A percentile compares a stretch with the other conserved stretches of the same genome.
Evolutionary conservation across 2,888 invertebrate species (phyloP).

Genomic region (Cheilosia urbana): DNA sequence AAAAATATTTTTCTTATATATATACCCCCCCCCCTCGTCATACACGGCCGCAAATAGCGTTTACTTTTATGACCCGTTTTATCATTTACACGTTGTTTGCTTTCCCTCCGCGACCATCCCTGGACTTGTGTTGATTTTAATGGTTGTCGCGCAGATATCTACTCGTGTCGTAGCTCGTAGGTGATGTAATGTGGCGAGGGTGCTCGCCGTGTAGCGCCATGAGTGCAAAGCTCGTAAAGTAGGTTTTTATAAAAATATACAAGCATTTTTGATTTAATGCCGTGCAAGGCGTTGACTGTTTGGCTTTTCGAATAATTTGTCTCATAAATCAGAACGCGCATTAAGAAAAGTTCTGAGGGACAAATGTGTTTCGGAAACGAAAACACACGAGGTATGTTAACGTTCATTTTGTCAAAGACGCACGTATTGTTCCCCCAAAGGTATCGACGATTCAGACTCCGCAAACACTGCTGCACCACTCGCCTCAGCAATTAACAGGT

Average conservation of each 20-base stretch:
- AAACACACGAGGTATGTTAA: constrained; percentile 6
- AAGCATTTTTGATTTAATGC: constrained; percentile 45
- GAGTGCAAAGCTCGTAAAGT: constrained; percentile 39
- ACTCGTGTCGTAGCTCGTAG: too few species aligned
- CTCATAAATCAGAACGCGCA: constrained; percentile 59
- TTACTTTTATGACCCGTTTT: constrained; percentile 74
- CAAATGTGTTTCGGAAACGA: constrained; percentile 50
- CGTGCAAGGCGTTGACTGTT: constrained; percentile 24
- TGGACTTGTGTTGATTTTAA: constrained; percentile 56
- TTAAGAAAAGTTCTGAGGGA: constrained; percentile 25
- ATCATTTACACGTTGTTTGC: constrained; percentile 66
- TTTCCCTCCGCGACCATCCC: neutral
- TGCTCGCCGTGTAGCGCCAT: neutral
- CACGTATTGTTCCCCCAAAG: constrained; percentile 28
- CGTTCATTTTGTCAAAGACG: constrained; percentile 21
- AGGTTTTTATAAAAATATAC: constrained; percentile 37
- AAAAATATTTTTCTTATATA: constrained; percentile 36
- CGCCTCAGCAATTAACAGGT: neutral
- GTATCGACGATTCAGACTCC: constrained; percentile 9
- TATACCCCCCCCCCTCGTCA: neutral
- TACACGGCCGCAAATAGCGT: constrained; percentile 29
- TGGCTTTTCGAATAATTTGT: constrained; percentile 29
- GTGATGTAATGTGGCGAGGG: constrained; percentile 45
- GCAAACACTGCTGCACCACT: neutral
- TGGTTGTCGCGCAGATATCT: constrained; percentile 44